Base-by-base conservation (phyloP, 1,140 invertebrate species). In the Phenacoccus solenopsis region DNA sequence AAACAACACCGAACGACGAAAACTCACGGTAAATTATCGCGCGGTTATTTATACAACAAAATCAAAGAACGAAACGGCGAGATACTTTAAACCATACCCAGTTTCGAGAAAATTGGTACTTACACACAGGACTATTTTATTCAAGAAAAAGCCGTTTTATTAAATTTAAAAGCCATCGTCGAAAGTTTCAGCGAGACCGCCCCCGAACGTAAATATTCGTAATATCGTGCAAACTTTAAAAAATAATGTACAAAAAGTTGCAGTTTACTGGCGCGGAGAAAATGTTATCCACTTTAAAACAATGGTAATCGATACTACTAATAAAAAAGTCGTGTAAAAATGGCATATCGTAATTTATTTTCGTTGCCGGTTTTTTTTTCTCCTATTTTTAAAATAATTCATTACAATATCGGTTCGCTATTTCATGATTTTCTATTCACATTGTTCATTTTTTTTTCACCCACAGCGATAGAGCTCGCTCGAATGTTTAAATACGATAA, bases 141-240 rank as follows among this genome's bases (percentile, higher is more conserved):
- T 49, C 5, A n/a, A 49, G 38, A n/a, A 49, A 49, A 49, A 49
- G 38, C 38, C 38, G 38, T 49, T 49, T 49, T 49, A 49, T 49
- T 49, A 16, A 49, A 49, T 49, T 49, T 49, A 49, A 49, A 49
- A 49, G 12, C 38, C 38, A 49, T 49, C 38, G 13, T 16, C 5
- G 38, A 49, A 49, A 49, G 38, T 49, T 49, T 4, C 16, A 49
- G 38, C 12, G 20, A 9, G 16, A 49, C 5, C 4, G 38, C 38
- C 38, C 38, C 38, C 20, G 12, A n/a, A 49, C 38, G 38, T 49
- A 49, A 49, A 49, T 49, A 49, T 49, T 49, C 38, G 38, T 49
- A 49, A 49, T 49, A 49, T 49, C 38, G 38, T 49, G 38, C 38
- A 49, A 49, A 49, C 38, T 49, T 49, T 49, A 49, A 49, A 49